Base-by-base conservation (phyloP, 2,113 vertebrate species). In the Cephalopterus ornatus region DNA sequence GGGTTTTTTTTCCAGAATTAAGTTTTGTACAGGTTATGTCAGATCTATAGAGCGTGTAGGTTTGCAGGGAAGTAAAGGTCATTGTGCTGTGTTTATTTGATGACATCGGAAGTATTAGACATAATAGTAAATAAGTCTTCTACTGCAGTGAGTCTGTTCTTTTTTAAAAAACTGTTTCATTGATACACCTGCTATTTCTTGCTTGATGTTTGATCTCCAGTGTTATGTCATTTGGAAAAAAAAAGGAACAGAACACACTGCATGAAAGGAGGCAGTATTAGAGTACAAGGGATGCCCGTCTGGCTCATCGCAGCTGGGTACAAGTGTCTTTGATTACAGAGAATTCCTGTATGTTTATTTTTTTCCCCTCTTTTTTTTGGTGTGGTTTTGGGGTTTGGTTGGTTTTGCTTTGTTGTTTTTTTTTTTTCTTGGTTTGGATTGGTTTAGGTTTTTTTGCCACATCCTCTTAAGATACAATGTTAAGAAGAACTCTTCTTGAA, bases 381-480 rank as follows among this genome's bases (percentile, higher is more conserved):
- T 44, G 15, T 23, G 10, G 2, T 6, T 8, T 8, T 50, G 39
- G 37, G 35, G 0, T 2, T 23, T 61, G 15, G 11, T 28, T 30
- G 10, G 20, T 30, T 42, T 65, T 27, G 32, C 35, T 37, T 62
- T 50, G 24, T 26, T 62, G 16, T 37, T 44, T 44, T 35, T 37
- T 44, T 44, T 35, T 35, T 61, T 58, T 32, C 41, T 72, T 66
- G 10, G 3, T 30, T 82, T 72, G 49, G 56, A 13, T n/a, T 59
- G 11, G 11, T 22, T 76, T 52, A 3, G 1, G 1, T 13, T 39
- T 76, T 80, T 78, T 42, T 74, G 8, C 27, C 16, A 2, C 33
- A 10, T 39, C 12, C 21, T 72, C 14, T 62, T 53, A 75, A 55
- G 32, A 65, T 33, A 72, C 21, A 70, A 8, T 42, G 47, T 37